Percentiles rank a stretch among this genome's conserved stretches.
These are phyloP conservation scores for Trichopoda pennipes DNA, from an alignment of 2,888 invertebrate genomes.

Conservation along the genomic window DNA sequence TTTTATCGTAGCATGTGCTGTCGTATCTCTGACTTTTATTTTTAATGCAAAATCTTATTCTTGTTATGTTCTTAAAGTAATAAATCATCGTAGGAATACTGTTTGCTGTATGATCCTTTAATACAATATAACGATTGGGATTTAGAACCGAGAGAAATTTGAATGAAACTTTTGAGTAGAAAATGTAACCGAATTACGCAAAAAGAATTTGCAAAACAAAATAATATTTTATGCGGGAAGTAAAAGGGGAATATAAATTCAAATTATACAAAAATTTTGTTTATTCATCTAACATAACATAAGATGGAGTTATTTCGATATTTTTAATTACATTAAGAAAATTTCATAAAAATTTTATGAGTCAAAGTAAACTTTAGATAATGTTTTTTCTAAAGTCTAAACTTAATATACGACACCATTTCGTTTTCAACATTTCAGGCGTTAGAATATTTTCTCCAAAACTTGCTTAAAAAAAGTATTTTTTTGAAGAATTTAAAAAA, in stretches of 20 bases:
- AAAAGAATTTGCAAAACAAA: neutral
- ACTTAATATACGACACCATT: too few species aligned
- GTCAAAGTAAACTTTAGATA: too few species aligned
- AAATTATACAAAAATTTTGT: neutral
- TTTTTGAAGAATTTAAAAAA: too few species aligned
- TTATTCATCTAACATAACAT: too few species aligned
- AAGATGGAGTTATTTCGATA: too few species aligned
- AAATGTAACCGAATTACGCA: constrained; percentile 25
- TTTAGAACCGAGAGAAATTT: constrained; percentile 33
- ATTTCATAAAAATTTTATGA: too few species aligned
- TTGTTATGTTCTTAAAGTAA: constrained; percentile 60
- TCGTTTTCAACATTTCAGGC: too few species aligned
- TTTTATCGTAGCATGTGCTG: neutral
- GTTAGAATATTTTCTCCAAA: too few species aligned
- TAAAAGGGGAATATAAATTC: constrained; percentile 4
- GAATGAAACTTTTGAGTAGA: constrained; percentile 39
- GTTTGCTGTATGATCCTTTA: constrained; percentile 30
- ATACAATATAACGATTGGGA: constrained; percentile 49
- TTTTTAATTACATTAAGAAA: too few species aligned
- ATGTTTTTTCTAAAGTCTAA: too few species aligned
- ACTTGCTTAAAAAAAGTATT: too few species aligned
- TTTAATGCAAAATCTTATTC: constrained; percentile 42
- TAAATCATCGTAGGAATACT: constrained; percentile 61
- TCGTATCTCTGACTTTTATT: constrained; percentile 8
- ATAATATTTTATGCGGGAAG: neutral